Evolutionary conservation across 2,797 vertebrate genomes (phyloP), one percentile per base, ranked within the genome.

Genomic region (Cuniculus paca): DNA sequence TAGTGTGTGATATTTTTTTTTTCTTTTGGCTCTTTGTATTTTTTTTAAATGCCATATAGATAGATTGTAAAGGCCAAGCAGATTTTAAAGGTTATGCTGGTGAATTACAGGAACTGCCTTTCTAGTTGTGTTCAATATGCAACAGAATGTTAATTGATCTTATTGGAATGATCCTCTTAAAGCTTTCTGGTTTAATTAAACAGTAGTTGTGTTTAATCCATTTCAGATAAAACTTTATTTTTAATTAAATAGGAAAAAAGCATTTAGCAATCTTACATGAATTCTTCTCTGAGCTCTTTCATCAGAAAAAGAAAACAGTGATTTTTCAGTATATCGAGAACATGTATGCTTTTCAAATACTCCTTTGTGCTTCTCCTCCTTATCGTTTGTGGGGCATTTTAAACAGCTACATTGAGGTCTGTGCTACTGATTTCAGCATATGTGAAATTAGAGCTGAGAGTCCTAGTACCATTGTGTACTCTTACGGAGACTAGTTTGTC

Each of bases 161-260:
- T 98, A 93, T 97, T 97, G 98, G 93, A 99, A 89, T 98, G 98
- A 98, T 98, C 98, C 98, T 95, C 92, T 94, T 98, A 98, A 97
- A 97, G 97, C 88, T 96, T 97, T 98, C 98, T 89, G 98, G 97
- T 98, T 98, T 98, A 98, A 98, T 98, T 98, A 98, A 98, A 97
- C 54, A 96, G 50, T 94, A 96, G 93, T 97, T 97, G 52, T 98
- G 92, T 97, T 98, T 97, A 98, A 98, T 95, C 92, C 95, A 95
- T 94, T 98, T 98, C 86, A 97, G 96, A 88, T 45, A 90, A 97
- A 95, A 92, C 60, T 97, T 97, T 90, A 90, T 97, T 98, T 97
- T 97, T 98, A 98, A 98, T 98, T 98, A 98, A 98, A 94, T 85
- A 97, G 65, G 78, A 95, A 97, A 97, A 98, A 96, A 8, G 72